Evolutionary conservation across 2,888 invertebrate species (phyloP).

Genomic region (Tetranychus truncatus): DNA sequence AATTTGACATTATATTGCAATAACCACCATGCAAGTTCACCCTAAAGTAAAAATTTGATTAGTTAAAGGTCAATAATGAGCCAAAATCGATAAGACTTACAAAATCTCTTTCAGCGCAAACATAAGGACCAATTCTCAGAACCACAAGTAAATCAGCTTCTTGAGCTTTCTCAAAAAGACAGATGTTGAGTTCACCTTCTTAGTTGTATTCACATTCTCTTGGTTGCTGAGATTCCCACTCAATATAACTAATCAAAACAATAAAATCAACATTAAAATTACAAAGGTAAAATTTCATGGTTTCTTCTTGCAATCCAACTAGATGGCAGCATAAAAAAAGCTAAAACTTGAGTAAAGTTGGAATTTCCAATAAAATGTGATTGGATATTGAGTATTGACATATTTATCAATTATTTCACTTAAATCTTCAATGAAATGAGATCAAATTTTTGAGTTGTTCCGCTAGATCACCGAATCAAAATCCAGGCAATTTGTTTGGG

Average conservation of each 20-base stretch:
- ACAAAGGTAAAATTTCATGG: no score
- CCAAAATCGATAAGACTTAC: slow-evolving; percentile 29
- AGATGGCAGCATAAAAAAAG: no score
- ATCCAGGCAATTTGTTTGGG: no score
- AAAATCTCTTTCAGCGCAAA: slow-evolving; percentile 72
- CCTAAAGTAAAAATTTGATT: slow-evolving; percentile 37
- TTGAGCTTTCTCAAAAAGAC: slow-evolving; percentile 52
- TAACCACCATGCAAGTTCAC: slow-evolving; percentile 59
- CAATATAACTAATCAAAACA: slow-evolving; percentile 43
- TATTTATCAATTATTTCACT: no score
- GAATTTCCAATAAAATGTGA: no score
- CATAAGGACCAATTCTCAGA: slow-evolving; percentile 70
- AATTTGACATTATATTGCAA: slow-evolving; percentile 42
- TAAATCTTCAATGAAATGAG: no score
- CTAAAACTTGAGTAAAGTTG: no score
- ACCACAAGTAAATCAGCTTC: slow-evolving; percentile 58
- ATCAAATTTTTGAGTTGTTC: no score
- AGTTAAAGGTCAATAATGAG: not conserved
- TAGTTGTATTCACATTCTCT: slow-evolving; percentile 37
- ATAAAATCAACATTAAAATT: not conserved
- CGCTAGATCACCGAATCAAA: no score
- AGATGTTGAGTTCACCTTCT: slow-evolving; percentile 42
- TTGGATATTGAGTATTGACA: no score
- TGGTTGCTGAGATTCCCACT: slow-evolving; percentile 74
- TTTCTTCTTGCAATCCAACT: no score